Conservation (phyloP, 2,797 vertebrate species). For the Syngnathus rostellatus region DNA sequence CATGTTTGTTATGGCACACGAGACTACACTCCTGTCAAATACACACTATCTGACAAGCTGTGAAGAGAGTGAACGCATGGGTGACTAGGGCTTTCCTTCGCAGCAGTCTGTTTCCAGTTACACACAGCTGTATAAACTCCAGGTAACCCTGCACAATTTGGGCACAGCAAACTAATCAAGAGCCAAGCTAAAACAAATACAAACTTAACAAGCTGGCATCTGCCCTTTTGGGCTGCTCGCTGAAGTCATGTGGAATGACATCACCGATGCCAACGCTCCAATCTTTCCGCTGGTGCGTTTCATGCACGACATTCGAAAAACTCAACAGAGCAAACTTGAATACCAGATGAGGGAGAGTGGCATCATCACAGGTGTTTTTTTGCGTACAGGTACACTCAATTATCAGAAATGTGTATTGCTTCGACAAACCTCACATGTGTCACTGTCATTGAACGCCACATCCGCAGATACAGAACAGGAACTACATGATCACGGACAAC, state of each 20-base stretch:
- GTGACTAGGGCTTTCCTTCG: slow-evolving; percentile 25
- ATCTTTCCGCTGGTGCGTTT: slow-evolving; percentile 47
- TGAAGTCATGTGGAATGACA: slow-evolving; percentile 52
- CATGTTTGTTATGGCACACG: slow-evolving; percentile 39
- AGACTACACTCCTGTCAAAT: slow-evolving; percentile 49
- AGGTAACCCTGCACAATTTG: slow-evolving; percentile 50
- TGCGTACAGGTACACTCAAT: background rate
- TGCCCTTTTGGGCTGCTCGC: slow-evolving; percentile 30
- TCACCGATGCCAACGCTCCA: slow-evolving; percentile 39
- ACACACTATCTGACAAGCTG: slow-evolving; percentile 55
- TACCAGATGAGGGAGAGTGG: background rate
- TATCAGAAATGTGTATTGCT: background rate
- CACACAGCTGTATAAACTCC: slow-evolving; percentile 55
- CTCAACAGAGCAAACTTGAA: background rate
- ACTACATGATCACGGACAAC: background rate
- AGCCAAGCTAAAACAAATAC: slow-evolving; percentile 44
- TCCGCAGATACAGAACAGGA: no score
- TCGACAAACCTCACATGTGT: background rate
- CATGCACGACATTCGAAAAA: slow-evolving; percentile 34
- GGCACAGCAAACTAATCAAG: slow-evolving; percentile 47
- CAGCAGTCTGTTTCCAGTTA: slow-evolving; percentile 52
- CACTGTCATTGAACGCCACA: background rate
- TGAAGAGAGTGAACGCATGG: slow-evolving; percentile 30
- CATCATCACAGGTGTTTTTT: slow-evolving; percentile 1
- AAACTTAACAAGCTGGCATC: slow-evolving; percentile 43